phyloP scores from a whole-genome alignment of 1,140 invertebrate genomes.

The Carcinoscorpius rotundicauda region DNA sequence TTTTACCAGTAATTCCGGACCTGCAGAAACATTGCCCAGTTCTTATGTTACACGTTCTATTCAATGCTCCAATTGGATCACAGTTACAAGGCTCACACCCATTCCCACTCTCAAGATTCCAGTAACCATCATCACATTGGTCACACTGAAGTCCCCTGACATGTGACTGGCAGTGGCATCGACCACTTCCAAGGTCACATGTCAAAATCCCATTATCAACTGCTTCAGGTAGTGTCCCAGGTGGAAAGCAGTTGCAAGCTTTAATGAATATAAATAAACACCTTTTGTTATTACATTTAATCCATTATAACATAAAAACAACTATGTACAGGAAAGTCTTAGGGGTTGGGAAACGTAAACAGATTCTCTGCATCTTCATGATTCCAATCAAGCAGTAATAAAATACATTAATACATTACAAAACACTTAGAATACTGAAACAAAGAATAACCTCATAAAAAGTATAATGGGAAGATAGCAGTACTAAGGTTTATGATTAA shows the following conservation, averaged over 20 bases:
- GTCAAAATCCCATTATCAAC: slow-evolving; percentile 69
- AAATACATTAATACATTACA: too few species aligned
- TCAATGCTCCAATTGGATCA: slow-evolving; percentile 68
- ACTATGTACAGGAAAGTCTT: too few species aligned
- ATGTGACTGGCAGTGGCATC: slow-evolving; percentile 81
- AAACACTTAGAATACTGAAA: too few species aligned
- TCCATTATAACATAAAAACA: too few species aligned
- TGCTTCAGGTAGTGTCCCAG: slow-evolving; percentile 53
- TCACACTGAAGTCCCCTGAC: slow-evolving; percentile 83
- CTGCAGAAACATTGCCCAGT: slow-evolving; percentile 80
- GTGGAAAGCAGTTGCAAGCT: slow-evolving; percentile 70
- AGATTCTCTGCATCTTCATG: too few species aligned
- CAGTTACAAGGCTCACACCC: slow-evolving; percentile 60
- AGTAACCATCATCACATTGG: slow-evolving; percentile 83
- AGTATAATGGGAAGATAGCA: too few species aligned
- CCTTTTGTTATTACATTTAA: too few species aligned
- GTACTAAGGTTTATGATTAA: too few species aligned
- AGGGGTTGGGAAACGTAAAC: too few species aligned
- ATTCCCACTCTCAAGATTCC: slow-evolving; percentile 63
- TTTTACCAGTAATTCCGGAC: slow-evolving; percentile 64
- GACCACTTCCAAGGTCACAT: slow-evolving; percentile 60
- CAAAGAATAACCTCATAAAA: too few species aligned
- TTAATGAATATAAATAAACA: neutral
- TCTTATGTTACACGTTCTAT: slow-evolving; percentile 61
- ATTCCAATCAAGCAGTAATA: too few species aligned